Base-by-base conservation (phyloP, 1,140 invertebrate genomes). In the Cydia strobilella region DNA sequence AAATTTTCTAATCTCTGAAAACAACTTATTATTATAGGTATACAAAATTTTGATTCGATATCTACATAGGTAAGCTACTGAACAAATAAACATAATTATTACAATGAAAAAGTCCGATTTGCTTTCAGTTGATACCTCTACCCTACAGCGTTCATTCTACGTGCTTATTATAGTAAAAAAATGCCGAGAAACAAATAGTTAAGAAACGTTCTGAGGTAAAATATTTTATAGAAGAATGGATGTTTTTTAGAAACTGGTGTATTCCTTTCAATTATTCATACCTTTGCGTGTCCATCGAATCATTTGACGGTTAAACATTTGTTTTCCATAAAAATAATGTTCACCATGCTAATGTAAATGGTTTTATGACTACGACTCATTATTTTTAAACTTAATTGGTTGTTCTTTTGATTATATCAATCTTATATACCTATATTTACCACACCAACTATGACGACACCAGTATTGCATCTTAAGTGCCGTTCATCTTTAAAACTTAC, bases 271-370 rank as follows among this genome's bases (percentile, higher is more conserved):
- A 9, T 42, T 3, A 35, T 35, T 20, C 6, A 2, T 73, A 77
- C 76, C 66, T 72, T 84, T 84, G 80, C 86, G 86, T 88, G 88
- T 82, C 79, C 79, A 74, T 79, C 75, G 76, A 76, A 79, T 79
- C 80, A 76, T 76, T 85, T 81, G 79, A 76, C 79, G 86, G 86
- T 87, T 88, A 86, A 84, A 86, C 77, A 78, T 82, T 84, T 85
- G 82, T 75, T 74, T 80, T 78, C 79, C 78, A 86, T 84, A 89
- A 89, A 84, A 86, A 85, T 83, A 82, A 83, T 83, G 79, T 84
- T 82, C 75, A 82, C 83, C 80, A 84, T 84, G 82, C 81, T 84
- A 86, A 86, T 86, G 84, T 82, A 84, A 86, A 86, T 86, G 80
- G 84, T 79, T 85, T 85, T 87, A 89, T 77, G 76, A 73, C 65